Base-by-base conservation (phyloP, 37 sponge, comb jelly and placozoan species). In the Beroe ovata region DNA sequence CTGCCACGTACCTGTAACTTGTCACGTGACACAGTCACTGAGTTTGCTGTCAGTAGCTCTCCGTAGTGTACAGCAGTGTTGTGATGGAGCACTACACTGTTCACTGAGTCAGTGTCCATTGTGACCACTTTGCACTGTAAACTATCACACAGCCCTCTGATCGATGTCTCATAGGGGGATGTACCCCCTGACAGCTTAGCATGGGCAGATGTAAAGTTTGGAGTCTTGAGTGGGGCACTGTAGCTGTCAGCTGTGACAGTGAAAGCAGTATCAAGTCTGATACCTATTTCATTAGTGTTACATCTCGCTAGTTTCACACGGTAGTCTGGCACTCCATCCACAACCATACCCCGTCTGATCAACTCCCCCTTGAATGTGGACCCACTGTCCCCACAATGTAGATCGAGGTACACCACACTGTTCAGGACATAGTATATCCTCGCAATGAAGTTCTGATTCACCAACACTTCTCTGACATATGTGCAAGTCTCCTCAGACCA, bases 1-100 rank as follows among this genome's bases (percentile, higher is more conserved):
- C 93, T 94, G 64, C 94, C 90, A 40, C 94, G 89, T 21, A 92
- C 92, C 38, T 93, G 64, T 59, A 91, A 34, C 69, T 66, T 66
- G 16, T 66, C 36, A 6, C 69, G 2, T 4, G 69, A 66, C 35
- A 66, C 37, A 26, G 69, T 37, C 1, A 66, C 37, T 8, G 35
- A 29, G 69, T 66, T 66, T 19, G 32, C 69, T 29, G 69, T 66
- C 69, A 66, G 69, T 1, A 66, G 36, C 35, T 66, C 69, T 37
- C 34, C 16, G 69, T 33, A 66, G 18, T 66, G 25, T 30, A 66
- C 36, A 11, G 69, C 32, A 30, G 69, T 66, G 69, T 66, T 66
- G 69, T 66, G 69, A 18, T 66, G 69, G 16, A 66, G 36, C 33
- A 66, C 69, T 30, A 66, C 69, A 33, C 69, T 66, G 36, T 66